Base-by-base conservation (phyloP, 2,888 invertebrate species). In the Drosophila demipolita region DNA sequence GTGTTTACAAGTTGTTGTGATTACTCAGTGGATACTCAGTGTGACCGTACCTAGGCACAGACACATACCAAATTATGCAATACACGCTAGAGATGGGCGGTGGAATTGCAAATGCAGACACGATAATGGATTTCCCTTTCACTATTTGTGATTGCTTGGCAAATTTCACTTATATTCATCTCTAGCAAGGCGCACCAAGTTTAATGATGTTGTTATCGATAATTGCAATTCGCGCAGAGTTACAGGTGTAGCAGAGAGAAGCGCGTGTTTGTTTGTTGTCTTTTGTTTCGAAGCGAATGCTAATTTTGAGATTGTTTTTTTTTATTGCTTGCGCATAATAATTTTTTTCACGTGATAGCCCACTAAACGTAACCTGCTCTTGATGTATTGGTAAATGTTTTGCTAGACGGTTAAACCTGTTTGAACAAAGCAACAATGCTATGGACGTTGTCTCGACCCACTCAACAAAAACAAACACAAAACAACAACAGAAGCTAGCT, bases 301-400 rank as follows among this genome's bases (percentile, higher is more conserved):
- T 73, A 77, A 76, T 73, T 45, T 80, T 59, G 49, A 40, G 49
- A 59, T 52, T 70, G 65, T 69, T 64, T 80, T 77, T 64, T 80
- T 76, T 66, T 70, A 68, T 61, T 67, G 50, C 69, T 70, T 64
- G 66, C 58, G 54, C 53, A 70, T 69, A 66, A 64, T 59, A 66
- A 66, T 73, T 77, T 78, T 66, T 36, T 88, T 78, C 85, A 85
- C 85, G 89, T 85, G 89, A 85, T 88, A 67, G 67, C 48, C 61
- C 59, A 48, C 88, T 26, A 7, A 66, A 73, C 78, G 83, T 72
- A 76, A 83, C 78, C 66, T 67, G 63, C 69, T 84, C 73, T 71
- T 55, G 71, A 66, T 78, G 69, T 87, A 71, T 81, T 73, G 64
- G 17, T 54, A 20, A 66, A 54, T 73, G 66, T 48, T 59, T 73